Conservation (phyloP, 2,888 invertebrate genomes). For the Scaeva pyrastri region DNA sequence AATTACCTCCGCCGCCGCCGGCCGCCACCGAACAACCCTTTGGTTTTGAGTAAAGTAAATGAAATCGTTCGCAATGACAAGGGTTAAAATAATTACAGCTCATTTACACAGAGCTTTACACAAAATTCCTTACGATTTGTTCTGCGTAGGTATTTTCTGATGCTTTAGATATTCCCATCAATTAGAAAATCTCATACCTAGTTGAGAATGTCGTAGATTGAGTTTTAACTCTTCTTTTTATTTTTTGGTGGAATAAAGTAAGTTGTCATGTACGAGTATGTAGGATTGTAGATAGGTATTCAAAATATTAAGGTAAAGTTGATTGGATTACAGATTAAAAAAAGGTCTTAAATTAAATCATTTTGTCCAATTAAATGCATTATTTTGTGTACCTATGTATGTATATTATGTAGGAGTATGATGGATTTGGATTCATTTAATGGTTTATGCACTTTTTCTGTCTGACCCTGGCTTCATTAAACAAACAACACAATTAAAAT, state of each 20-base stretch:
- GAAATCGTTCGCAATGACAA: conserved; percentile 68
- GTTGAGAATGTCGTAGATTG: conserved; percentile 66
- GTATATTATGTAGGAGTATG: not conserved
- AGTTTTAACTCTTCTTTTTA: conserved; percentile 52
- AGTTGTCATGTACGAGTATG: conserved; percentile 27
- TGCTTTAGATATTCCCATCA: conserved; percentile 59
- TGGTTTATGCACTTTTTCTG: conserved; percentile 39
- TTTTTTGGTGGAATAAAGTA: conserved; percentile 17
- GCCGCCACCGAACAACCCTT: conserved; percentile 69
- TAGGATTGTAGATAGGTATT: no score
- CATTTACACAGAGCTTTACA: conserved; percentile 64
- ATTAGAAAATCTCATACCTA: conserved; percentile 63
- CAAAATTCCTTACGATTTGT: conserved; percentile 54
- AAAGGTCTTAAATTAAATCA: conserved; percentile 27
- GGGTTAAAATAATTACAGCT: conserved; percentile 77
- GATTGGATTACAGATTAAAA: not conserved
- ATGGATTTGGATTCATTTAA: conserved; percentile 7
- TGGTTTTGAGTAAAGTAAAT: conserved; percentile 55
- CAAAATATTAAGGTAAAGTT: not conserved
- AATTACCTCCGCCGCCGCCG: conserved; percentile 32
- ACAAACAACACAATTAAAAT: conserved; percentile 71
- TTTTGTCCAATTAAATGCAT: conserved; percentile 53
- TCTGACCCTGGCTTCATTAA: conserved; percentile 65
- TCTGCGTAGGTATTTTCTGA: conserved; percentile 20
- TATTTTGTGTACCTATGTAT: no score